Base-by-base conservation (phyloP, 2,797 vertebrate genomes). In the Myotis pilosus region DNA sequence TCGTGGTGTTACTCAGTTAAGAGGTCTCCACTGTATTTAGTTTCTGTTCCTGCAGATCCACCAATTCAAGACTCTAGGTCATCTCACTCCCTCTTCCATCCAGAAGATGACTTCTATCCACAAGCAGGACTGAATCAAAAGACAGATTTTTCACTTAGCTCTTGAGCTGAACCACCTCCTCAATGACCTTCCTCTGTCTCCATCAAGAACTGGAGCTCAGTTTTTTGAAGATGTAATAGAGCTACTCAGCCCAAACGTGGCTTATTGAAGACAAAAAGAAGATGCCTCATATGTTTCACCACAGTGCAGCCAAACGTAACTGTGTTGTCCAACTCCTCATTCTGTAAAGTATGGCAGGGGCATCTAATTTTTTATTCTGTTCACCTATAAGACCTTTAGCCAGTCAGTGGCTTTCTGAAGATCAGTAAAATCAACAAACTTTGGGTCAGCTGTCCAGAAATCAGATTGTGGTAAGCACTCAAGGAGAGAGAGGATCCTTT, bases 31-130 rank as follows among this genome's bases (percentile, higher is more conserved):
- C 92, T 97, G 95, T 96, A 96, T 96, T 97, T 97, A 97, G 95
- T 97, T 98, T 97, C 89, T 97, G 96, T 96, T 95, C 94, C 96
- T 97, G 96, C 95, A 97, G 96, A 97, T 97, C 94, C 95, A 96
- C 95, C 96, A 93, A 74, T 96, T 97, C 94, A 96, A 97, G 97
- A 93, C 95, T 84, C n/a, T 93, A 97, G 96, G 96, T 97, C 92
- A 79, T 92, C 94, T 97, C 96, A 68, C 82, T 89, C 87, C 95
- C 97, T 96, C 92, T 95, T 94, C 95, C 62, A 74, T 92, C 90
- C 97, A 49, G 64, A 95, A 93, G 95, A 83, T 90, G 83, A 95
- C 96, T 97, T 94, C 97, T 55, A 5, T 95, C 96, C 93, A 81
- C 85, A 96, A 97, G 96, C 94, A 96, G 96, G 94, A 96, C 66